Base-by-base conservation (phyloP, 2,797 vertebrate genomes). In the Acipenser transmontanus region DNA sequence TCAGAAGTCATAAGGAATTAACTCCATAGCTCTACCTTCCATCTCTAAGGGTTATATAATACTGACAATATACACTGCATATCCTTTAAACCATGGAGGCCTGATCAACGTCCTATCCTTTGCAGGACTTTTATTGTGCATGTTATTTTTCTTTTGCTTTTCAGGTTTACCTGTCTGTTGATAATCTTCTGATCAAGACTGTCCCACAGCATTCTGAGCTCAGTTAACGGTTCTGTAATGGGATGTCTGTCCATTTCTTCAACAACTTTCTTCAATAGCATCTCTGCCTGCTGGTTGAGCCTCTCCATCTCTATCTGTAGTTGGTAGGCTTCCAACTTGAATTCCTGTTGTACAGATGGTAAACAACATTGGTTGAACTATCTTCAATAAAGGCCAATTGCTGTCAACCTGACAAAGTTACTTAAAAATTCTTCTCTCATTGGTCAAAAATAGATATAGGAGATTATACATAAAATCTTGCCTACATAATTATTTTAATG, bases 291-390 rank as follows among this genome's bases (percentile, higher is more conserved):
- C 79, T 98, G 96, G 81, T 93, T 98, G 72, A 99, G 80, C 20
- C 93, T 92, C 85, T 99, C 97, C 94, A 98, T 95, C 84, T 99
- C 97, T 67, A 99, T 99, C 86, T 98, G 97, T 49, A 98, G 95
- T 70, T 98, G 96, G 82, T 99, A 98, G 0, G 94, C 89, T 74
- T 96, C 97, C 7, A 88, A 87, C 86, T 98, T 99, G 84, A 95
- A 99, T 91, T 93, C 93, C 97, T 99, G 66, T 49, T 47, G 65
- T 49, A 74, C 67, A 65, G 5, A 69, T 8, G 34, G 34, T 4
- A 34, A 34, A 34, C 34, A 34, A 59, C n/a, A 59, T 34, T 34
- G 4, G 34, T 34, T 0, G 4, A 0, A 34, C 34, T 0, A 34
- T 5, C 34, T 34, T 34, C 34, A 34, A 14, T 34, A 34, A 17